phyloP scores from a whole-genome alignment of 2,113 vertebrate species.

The Rhea pennata region DNA sequence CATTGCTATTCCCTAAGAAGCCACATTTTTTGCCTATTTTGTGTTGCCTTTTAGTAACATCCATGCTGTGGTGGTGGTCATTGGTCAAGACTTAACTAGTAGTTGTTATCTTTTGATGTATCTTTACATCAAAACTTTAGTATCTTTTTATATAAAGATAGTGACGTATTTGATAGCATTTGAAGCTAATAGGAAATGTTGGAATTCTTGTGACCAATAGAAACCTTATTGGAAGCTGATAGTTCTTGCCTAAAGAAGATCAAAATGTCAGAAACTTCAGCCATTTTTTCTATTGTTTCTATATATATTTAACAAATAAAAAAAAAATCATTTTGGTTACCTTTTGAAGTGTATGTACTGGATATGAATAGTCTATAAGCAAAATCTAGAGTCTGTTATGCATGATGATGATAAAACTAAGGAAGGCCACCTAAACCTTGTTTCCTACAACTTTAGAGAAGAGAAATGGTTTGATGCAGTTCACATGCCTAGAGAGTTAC shows the following conservation, averaged over 20 bases:
- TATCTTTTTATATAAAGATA: neutral
- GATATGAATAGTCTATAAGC: neutral
- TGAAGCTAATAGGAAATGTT: neutral
- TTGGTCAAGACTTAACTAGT: neutral
- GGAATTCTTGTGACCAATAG: neutral
- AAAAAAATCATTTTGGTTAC: neutral
- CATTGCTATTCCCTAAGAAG: neutral
- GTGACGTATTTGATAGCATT: neutral
- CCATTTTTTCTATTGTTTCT: neutral
- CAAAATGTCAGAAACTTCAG: neutral
- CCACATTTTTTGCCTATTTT: neutral
- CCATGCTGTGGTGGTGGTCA: no score
- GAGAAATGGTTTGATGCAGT: neutral
- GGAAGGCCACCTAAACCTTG: neutral
- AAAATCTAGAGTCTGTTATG: neutral
- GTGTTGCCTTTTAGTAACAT: neutral
- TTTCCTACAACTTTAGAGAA: neutral
- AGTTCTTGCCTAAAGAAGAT: neutral
- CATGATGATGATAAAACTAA: neutral
- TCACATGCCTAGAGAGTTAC: neutral
- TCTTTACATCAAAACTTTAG: neutral
- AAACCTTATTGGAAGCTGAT: neutral
- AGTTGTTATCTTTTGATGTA: neutral
- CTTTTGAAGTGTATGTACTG: neutral
- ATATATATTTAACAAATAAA: neutral